Conservation (phyloP, 2,888 invertebrate genomes). For the Brachyopa scutellaris region DNA sequence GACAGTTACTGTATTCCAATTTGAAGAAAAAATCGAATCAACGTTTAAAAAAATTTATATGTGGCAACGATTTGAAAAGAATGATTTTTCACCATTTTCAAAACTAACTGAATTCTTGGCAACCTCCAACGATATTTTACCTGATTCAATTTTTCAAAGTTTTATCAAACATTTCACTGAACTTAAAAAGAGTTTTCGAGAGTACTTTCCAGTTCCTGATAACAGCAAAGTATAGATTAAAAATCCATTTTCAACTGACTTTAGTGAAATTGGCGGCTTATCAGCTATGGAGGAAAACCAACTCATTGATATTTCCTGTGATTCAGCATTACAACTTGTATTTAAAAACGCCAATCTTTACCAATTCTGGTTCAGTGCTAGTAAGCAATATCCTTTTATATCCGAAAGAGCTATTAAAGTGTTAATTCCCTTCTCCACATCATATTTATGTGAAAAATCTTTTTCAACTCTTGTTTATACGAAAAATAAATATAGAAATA, state of each 20-base stretch:
- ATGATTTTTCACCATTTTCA: too few relatives aligned
- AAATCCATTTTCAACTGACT: not conserved
- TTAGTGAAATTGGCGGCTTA: not conserved
- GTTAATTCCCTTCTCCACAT: not conserved
- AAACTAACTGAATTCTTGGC: slow-evolving; percentile 19
- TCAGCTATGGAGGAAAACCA: not conserved
- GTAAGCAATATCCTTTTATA: slow-evolving; percentile 13
- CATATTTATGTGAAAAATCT: slow-evolving; percentile 7
- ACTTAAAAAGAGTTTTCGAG: slow-evolving; percentile 2
- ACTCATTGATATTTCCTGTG: slow-evolving; percentile 7
- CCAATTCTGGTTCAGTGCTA: slow-evolving; percentile 21
- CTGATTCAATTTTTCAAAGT: too few relatives aligned
- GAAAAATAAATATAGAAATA: too few relatives aligned
- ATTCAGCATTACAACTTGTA: slow-evolving; percentile 23
- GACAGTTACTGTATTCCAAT: slow-evolving; percentile 9
- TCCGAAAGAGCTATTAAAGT: slow-evolving; percentile 6
- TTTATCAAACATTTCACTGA: slow-evolving; percentile 6
- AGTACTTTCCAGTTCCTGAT: slow-evolving; percentile 16
- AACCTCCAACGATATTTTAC: slow-evolving; percentile 20
- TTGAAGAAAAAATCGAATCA: slow-evolving; percentile 20
- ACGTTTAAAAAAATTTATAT: slow-evolving; percentile 2
- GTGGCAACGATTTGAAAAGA: slow-evolving; percentile 20
- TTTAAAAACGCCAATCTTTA: slow-evolving; percentile 17
- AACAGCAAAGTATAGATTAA: slow-evolving; percentile 17
- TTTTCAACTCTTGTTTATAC: slow-evolving; percentile 11